A percentile compares a stretch with the other conserved stretches of the same genome.
phyloP scores from a whole-genome alignment of 2,113 vertebrate species.

The Pseudorectes ferrugineus region DNA sequence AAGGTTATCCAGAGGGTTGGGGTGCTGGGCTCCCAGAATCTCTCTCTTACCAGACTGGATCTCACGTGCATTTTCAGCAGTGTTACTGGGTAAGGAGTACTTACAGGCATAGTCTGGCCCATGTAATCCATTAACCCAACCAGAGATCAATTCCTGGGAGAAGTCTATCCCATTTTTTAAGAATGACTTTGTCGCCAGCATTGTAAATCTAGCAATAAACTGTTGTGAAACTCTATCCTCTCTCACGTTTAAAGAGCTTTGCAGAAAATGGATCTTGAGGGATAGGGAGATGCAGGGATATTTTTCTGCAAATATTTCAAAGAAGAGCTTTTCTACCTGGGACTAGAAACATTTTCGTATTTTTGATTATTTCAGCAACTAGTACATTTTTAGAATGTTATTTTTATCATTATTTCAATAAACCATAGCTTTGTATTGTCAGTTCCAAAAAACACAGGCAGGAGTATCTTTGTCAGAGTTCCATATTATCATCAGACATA shows the following conservation, averaged over 20 bases:
- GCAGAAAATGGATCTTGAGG: background rate
- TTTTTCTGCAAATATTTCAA: background rate
- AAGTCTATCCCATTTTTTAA: constrained; percentile 15
- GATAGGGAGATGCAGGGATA: background rate
- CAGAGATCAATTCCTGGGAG: background rate
- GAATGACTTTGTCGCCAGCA: background rate
- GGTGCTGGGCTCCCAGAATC: background rate
- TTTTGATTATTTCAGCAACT: background rate
- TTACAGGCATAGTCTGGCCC: background rate
- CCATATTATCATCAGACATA: background rate
- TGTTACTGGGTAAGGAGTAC: background rate
- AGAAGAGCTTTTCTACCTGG: background rate
- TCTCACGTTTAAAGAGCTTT: background rate
- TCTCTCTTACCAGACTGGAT: background rate
- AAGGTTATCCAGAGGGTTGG: background rate
- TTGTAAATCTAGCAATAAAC: constrained; percentile 47
- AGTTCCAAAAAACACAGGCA: background rate
- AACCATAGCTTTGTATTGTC: background rate
- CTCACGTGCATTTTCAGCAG: background rate
- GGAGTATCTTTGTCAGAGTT: background rate
- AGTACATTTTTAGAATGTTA: background rate
- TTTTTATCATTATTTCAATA: background rate
- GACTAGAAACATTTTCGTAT: background rate
- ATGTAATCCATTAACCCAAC: background rate
- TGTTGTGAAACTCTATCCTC: constrained; percentile 1